These are phyloP conservation scores for Palaemon carinicauda DNA, from an alignment of 1,140 invertebrate species.

Conservation along the genomic window DNA sequence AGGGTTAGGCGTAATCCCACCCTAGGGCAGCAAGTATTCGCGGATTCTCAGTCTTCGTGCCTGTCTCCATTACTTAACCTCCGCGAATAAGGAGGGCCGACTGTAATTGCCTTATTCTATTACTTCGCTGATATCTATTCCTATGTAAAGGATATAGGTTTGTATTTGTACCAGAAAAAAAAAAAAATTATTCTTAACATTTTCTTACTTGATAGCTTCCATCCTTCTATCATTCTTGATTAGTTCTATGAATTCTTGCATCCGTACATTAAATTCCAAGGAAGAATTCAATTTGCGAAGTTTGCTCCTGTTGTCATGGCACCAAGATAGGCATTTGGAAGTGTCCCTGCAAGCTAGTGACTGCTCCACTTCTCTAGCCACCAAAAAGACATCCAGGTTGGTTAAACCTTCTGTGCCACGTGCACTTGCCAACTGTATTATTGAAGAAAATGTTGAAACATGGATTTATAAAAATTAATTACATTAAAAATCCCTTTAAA, in stretches of 20 bases:
- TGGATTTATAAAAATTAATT: too few species aligned
- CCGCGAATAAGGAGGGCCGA: too few species aligned
- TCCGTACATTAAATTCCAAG: slow-evolving; percentile 90
- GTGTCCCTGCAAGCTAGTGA: slow-evolving; percentile 81
- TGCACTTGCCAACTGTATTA: slow-evolving; percentile 77
- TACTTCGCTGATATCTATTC: too few species aligned
- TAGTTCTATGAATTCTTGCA: slow-evolving; percentile 95
- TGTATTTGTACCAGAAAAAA: background rate
- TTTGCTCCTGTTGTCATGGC: slow-evolving; percentile 96
- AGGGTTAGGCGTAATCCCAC: too few species aligned
- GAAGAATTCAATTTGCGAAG: slow-evolving; percentile 89
- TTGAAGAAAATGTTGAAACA: background rate
- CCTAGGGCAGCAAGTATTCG: too few species aligned
- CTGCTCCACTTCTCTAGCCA: slow-evolving; percentile 78
- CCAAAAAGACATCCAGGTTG: slow-evolving; percentile 92
- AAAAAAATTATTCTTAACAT: background rate
- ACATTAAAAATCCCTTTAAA: too few species aligned
- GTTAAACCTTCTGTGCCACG: slow-evolving; percentile 87
- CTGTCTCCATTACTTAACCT: too few species aligned
- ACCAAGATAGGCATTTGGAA: slow-evolving; percentile 91
- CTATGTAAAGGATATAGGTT: too few species aligned
- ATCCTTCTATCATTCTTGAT: slow-evolving; percentile 84
- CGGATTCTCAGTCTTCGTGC: too few species aligned
- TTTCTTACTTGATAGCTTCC: slow-evolving; percentile 81
- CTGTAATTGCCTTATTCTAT: too few species aligned